phyloP scores from a whole-genome alignment of 2,888 invertebrate genomes.

The Chrysolina haemoptera region DNA sequence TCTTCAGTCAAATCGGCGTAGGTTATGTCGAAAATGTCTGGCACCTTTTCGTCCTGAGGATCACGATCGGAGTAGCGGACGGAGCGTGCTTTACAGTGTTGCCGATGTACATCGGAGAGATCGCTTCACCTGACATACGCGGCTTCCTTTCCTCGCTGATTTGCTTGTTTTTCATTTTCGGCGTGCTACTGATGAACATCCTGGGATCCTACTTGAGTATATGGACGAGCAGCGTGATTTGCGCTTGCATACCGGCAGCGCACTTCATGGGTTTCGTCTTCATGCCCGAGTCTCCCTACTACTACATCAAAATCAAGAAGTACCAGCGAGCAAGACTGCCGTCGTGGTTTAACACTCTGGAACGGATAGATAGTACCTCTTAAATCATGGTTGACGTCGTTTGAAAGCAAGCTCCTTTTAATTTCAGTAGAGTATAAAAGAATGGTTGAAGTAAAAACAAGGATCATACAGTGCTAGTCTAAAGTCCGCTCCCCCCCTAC shows the following conservation, averaged over 20 bases:
- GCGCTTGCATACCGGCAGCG: constrained; percentile 69
- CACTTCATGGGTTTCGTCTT: constrained; percentile 70
- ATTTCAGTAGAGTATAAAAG: too few relatives aligned
- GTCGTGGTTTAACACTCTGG: constrained; percentile 71
- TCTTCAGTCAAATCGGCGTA: constrained; percentile 19
- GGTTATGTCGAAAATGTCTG: constrained; percentile 23
- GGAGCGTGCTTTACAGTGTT: constrained; percentile 68
- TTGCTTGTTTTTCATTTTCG: constrained; percentile 73
- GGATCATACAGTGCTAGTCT: too few relatives aligned
- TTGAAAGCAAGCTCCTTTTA: too few relatives aligned
- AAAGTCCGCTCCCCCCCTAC: too few relatives aligned
- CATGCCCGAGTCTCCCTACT: constrained; percentile 76
- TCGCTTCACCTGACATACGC: constrained; percentile 73
- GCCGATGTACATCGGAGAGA: constrained; percentile 77
- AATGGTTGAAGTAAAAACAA: too few relatives aligned
- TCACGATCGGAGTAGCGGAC: constrained; percentile 75
- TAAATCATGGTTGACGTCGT: too few relatives aligned
- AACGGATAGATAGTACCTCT: too few relatives aligned
- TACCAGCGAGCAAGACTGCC: constrained; percentile 70
- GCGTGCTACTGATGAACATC: constrained; percentile 76
- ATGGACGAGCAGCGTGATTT: constrained; percentile 70
- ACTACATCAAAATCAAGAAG: constrained; percentile 67
- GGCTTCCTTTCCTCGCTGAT: constrained; percentile 77
- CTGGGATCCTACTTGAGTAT: constrained; percentile 70
- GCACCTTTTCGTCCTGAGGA: constrained; percentile 59